These are phyloP conservation scores for Oxyruncus cristatus DNA, from an alignment of 2,113 vertebrate species.

Conservation along the genomic window DNA sequence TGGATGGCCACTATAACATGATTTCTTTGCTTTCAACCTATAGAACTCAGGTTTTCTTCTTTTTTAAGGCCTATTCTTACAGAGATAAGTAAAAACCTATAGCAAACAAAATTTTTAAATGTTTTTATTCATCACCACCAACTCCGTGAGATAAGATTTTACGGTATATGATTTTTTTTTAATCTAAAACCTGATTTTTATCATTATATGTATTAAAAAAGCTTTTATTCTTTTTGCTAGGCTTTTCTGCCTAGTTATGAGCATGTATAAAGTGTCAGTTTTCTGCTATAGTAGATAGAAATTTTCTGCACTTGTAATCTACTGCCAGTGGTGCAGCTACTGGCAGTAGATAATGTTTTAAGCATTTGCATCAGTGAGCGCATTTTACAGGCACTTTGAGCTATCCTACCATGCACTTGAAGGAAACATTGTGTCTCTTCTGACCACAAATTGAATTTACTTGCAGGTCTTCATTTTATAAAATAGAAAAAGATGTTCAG, in stretches of 20 bases:
- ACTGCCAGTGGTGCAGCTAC: slow-evolving; percentile 61
- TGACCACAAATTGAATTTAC: slow-evolving; percentile 39
- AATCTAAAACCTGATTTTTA: not conserved
- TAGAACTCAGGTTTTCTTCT: not conserved
- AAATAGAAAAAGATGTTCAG: not conserved
- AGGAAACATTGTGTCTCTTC: slow-evolving; percentile 45
- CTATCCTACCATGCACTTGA: slow-evolving; percentile 37
- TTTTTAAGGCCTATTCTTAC: not conserved
- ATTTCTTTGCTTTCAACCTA: not conserved
- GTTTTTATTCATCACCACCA: not conserved
- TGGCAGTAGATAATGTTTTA: slow-evolving; percentile 59
- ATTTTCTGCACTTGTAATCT: slow-evolving; percentile 58
- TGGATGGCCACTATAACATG: not conserved
- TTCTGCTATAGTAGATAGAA: slow-evolving; percentile 62
- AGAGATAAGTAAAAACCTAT: not conserved
- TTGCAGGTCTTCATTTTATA: slow-evolving; percentile 27
- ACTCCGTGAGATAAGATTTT: not conserved
- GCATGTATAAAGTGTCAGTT: slow-evolving; percentile 47
- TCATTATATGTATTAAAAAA: slow-evolving; percentile 12
- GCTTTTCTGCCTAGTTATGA: slow-evolving; percentile 11
- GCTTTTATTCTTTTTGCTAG: slow-evolving; percentile 13
- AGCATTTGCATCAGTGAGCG: slow-evolving; percentile 60
- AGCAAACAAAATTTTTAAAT: not conserved
- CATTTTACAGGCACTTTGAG: slow-evolving; percentile 64
- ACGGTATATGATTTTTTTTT: not conserved